Base-by-base conservation (phyloP, 2,888 invertebrate genomes). In the Ectropis crepuscularia region DNA sequence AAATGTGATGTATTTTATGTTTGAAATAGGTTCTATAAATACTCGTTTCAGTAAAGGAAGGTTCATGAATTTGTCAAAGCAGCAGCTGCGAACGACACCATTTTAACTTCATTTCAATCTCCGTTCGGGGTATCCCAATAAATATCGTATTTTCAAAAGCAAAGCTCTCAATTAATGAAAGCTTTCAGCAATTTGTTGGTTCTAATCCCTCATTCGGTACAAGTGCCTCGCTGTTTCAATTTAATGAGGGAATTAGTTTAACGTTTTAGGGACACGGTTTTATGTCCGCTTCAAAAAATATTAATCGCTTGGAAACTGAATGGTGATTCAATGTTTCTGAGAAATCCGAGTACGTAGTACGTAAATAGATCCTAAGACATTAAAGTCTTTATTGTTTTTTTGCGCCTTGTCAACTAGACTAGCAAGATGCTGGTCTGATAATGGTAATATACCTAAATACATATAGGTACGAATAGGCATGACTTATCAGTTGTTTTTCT, bases 171-270 rank as follows among this genome's bases (percentile, higher is more conserved):
- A 64, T 64, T 53, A 72, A 70, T 68, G 67, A 68, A 63, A 60
- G 68, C 58, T 62, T 68, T 67, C 67, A 67, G 67, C 70, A 68
- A 67, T 70, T 67, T 68, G 67, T 69, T 65, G 49, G 63, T 57
- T 73, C 68, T 65, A 73, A 75, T 74, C 74, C 71, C 74, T 69
- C 62, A 53, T 53, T 63, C 59, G 64, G 62, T 60, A 61, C 62
- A 67, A 69, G 64, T 68, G 63, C 63, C 54, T 61, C 60, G 58
- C 43, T 57, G 49, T 68, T 60, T 37, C 5, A 36, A 49, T 63
- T 65, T 70, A 63, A 70, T 70, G 65, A 70, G 61, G 63, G 69
- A 62, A 65, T 70, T 70, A 63, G 57, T 61, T 55, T 60, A 53
- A 65, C 54, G 68, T 58, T 63, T 57, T 65, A 45, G 47, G 57